Evolutionary conservation across 2,113 vertebrate species (phyloP).

Genomic region (Channa argus): DNA sequence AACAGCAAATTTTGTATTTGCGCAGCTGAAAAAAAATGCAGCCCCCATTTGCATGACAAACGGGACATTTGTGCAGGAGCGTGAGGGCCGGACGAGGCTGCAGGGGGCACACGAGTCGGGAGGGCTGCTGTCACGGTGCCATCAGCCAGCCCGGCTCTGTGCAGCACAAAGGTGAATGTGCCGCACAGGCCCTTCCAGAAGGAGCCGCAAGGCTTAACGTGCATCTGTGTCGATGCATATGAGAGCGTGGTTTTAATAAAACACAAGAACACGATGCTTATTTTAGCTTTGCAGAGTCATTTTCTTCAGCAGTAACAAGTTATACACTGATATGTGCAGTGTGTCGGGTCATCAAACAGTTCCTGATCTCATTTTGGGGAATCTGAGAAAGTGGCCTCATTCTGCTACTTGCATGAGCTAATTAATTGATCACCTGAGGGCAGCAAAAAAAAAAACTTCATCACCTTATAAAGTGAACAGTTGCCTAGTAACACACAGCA

Average conservation of each 20-base stretch:
- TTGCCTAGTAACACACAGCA: not conserved
- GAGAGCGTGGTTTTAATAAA: conserved; percentile 6
- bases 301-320: not conserved
- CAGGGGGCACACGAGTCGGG: conserved; percentile 16
- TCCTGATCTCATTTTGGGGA: no score
- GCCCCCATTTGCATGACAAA: conserved; percentile 74
- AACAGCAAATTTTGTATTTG: conserved; percentile 63
- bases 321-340: no score
- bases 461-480: not conserved
- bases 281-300: conserved; percentile 14
- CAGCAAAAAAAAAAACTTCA: not conserved
- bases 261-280: not conserved
- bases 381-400: not conserved
- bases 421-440: not conserved
- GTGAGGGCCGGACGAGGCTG: conserved; percentile 21
- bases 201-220: not conserved
- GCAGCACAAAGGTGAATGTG: not conserved
- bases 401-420: no score
- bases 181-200: not conserved
- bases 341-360: not conserved
- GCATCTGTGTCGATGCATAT: not conserved
- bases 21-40: conserved; percentile 43
- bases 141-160: not conserved
- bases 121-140: conserved; percentile 17
- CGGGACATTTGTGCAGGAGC: conserved; percentile 43